These are phyloP conservation scores for Hypotaenidia philippensis DNA, from an alignment of 2,797 vertebrate species.

Conservation along the genomic window DNA sequence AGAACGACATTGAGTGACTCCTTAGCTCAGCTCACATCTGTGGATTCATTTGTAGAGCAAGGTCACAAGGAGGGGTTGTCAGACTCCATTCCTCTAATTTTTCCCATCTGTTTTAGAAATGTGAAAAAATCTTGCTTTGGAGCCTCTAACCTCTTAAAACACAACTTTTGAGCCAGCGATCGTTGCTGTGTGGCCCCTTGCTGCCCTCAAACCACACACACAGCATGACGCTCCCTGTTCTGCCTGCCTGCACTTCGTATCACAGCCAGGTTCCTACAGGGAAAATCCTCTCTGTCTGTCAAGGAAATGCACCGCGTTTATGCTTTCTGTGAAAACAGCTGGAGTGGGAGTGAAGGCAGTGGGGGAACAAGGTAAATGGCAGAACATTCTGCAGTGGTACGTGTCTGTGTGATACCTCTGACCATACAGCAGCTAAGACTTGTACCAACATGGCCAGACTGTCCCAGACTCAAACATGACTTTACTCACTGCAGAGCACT, in stretches of 20 bases:
- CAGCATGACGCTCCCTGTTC: not conserved
- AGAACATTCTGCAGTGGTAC: not conserved
- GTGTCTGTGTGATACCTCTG: fast-evolving
- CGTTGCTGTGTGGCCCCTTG: not conserved
- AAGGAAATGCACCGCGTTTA: not conserved
- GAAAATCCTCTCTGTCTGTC: not conserved
- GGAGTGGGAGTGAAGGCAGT: not conserved
- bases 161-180: not conserved
- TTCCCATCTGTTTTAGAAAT: not conserved
- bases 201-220: not conserved
- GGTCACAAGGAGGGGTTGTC: not conserved
- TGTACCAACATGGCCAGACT: not conserved
- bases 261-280: not conserved
- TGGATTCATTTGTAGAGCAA: not conserved
- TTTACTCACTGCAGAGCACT: not conserved
- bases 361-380: not conserved
- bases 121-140: not conserved
- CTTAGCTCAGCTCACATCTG: not conserved
- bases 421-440: not conserved
- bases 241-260: not conserved
- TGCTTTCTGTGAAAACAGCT: not conserved
- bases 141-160: not conserved
- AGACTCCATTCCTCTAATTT: not conserved
- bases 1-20: not conserved
- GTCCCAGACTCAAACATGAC: not conserved